A percentile compares a stretch with the other conserved stretches of the same genome.
phyloP scores from a whole-genome alignment of 37 sponge, comb jelly and placozoan species.

The Bolinopsis microptera region DNA sequence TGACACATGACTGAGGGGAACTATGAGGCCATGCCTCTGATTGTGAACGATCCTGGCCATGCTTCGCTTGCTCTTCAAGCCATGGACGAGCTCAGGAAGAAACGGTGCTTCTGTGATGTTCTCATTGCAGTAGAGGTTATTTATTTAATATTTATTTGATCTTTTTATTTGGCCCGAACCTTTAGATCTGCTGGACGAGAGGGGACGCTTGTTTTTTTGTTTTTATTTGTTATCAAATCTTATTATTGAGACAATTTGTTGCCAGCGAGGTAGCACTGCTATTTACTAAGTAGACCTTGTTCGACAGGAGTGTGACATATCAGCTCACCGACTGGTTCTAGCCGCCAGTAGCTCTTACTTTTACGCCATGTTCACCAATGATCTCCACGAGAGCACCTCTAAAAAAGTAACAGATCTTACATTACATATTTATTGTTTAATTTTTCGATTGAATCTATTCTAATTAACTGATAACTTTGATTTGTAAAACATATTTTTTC shows the following conservation, averaged over 20 bases:
- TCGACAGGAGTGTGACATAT: constrained; percentile 46
- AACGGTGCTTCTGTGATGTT: constrained; percentile 45
- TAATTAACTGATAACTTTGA: no score
- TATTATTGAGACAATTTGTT: background rate
- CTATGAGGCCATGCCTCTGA: constrained; percentile 22
- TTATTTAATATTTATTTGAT: no score
- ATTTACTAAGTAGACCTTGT: background rate
- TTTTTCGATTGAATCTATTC: no score
- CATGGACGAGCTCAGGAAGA: constrained; percentile 53
- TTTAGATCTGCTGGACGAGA: no score
- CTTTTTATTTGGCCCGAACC: no score
- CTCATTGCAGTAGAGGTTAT: constrained; percentile 52
- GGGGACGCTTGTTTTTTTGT: background rate
- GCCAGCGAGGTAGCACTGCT: background rate
- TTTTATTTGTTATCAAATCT: background rate
- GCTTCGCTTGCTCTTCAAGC: constrained; percentile 41
- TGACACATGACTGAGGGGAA: background rate
- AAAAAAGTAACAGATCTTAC: constrained; percentile 16
- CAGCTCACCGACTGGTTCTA: constrained; percentile 44
- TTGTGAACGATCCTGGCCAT: constrained; percentile 52
- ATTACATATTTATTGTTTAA: no score
- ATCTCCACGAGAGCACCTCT: constrained; percentile 58
- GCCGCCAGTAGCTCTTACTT: constrained; percentile 54
- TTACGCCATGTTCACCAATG: constrained; percentile 63
- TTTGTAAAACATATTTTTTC: no score